Evolutionary conservation across 1,140 invertebrate genomes (phyloP).

Genomic region (Drosophila novamexicana): DNA sequence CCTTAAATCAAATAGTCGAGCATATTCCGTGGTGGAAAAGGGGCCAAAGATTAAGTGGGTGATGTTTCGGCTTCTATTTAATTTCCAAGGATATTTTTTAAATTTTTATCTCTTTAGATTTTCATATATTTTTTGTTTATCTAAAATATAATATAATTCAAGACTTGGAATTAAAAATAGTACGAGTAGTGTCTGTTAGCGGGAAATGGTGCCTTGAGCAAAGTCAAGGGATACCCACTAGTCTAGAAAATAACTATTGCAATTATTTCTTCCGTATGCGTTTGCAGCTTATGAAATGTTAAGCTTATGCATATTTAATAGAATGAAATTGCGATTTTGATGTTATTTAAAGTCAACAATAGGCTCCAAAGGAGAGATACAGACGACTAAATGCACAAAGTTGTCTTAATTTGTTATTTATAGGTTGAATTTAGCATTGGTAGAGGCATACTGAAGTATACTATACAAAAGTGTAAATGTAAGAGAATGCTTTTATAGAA

Average conservation of each 20-base stretch:
- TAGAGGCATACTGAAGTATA: background rate
- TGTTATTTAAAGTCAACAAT: slow-evolving; percentile 60
- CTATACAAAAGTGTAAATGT: slow-evolving; percentile 21
- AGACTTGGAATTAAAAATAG: no score
- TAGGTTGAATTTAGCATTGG: background rate
- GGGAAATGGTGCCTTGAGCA: no score
- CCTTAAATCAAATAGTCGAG: background rate
- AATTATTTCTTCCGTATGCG: background rate
- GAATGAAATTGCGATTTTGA: slow-evolving; percentile 55
- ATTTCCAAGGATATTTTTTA: no score
- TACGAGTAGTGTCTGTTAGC: no score
- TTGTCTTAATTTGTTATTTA: slow-evolving; percentile 26
- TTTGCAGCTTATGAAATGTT: slow-evolving; percentile 42
- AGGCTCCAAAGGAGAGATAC: background rate
- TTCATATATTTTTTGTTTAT: no score
- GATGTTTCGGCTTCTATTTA: no score
- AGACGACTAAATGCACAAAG: slow-evolving; percentile 2
- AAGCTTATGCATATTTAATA: slow-evolving; percentile 78
- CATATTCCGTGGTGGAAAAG: background rate
- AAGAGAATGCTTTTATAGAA: slow-evolving; percentile 31
- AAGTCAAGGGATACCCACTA: no score
- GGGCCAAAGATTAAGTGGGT: background rate
- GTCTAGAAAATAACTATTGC: no score
- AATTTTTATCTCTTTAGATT: no score
- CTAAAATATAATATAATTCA: no score